Evolutionary conservation across 1,140 invertebrate genomes (phyloP).

Genomic region (Temnothorax nylanderi): DNA sequence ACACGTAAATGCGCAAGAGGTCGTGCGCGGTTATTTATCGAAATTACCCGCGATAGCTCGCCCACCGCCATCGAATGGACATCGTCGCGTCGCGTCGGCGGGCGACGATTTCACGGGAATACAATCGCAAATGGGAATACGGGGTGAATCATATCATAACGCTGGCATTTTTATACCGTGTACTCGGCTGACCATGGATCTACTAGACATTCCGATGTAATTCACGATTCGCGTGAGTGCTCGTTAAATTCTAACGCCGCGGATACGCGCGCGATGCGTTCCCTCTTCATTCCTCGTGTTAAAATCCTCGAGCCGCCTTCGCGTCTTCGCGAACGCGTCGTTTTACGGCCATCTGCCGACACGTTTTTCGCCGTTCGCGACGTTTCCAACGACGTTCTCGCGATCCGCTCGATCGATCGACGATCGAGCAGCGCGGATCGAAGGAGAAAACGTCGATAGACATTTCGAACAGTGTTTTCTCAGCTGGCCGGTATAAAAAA

Average conservation of each 20-base stretch:
- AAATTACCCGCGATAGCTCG: conserved; percentile 26
- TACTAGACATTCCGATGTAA: conserved; percentile 15
- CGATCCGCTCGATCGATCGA: conserved; percentile 7
- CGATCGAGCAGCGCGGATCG: background rate
- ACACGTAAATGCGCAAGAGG: background rate
- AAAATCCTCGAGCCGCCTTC: background rate
- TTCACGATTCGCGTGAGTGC: background rate
- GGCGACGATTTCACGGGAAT: conserved; percentile 9
- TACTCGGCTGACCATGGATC: background rate
- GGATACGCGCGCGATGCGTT: background rate
- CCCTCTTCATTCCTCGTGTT: background rate
- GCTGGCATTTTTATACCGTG: conserved; percentile 4
- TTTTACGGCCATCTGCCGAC: conserved; percentile 15
- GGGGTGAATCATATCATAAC: conserved; percentile 1
- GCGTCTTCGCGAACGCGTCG: background rate
- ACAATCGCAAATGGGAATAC: conserved; percentile 5
- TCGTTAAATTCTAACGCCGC: conserved; percentile 29
- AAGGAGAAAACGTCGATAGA: background rate
- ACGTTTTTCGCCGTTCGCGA: background rate
- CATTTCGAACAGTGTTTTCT: conserved; percentile 25
- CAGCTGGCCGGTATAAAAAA: conserved; percentile 24
- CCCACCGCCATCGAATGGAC: background rate
- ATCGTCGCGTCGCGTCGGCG: background rate
- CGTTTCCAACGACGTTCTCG: background rate
- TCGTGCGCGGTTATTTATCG: conserved; percentile 27